phyloP scores from a whole-genome alignment of 2,888 invertebrate genomes.

The Leistus spinibarbis region DNA sequence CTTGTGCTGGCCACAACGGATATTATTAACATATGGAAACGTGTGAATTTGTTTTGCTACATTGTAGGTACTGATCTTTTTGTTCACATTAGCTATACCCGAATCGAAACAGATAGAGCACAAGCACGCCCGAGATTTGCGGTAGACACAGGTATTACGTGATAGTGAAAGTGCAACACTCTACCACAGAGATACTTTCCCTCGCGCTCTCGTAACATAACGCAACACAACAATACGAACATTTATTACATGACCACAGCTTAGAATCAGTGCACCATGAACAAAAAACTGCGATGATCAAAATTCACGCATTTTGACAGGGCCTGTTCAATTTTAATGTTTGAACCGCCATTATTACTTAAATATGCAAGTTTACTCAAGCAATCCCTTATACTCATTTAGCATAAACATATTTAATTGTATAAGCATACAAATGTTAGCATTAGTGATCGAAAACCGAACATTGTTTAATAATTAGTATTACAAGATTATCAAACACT shows the following conservation, averaged over 20 bases:
- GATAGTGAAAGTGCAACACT: conserved; percentile 59
- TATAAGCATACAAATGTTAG: no score
- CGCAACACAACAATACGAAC: conserved; percentile 54
- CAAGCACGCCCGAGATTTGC: conserved; percentile 46
- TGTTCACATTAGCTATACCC: neutral
- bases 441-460: no score
- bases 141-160: conserved; percentile 52
- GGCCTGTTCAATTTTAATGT: neutral
- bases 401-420: no score
- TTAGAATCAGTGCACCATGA: conserved; percentile 24
- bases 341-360: no score
- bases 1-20: no score
- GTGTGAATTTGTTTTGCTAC: neutral
- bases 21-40: neutral
- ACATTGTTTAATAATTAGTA: no score
- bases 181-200: conserved; percentile 54
- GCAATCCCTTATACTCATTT: no score
- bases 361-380: no score
- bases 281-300: conserved; percentile 20
- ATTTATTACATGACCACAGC: conserved; percentile 47
- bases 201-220: conserved; percentile 55
- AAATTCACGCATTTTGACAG: conserved; percentile 4
- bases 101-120: conserved; percentile 25
- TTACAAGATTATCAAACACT: no score
- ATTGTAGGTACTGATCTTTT: neutral